A percentile compares a stretch with the other conserved stretches of the same genome.
phyloP scores from a whole-genome alignment of 2,113 vertebrate genomes.

The Pao palembangensis region DNA sequence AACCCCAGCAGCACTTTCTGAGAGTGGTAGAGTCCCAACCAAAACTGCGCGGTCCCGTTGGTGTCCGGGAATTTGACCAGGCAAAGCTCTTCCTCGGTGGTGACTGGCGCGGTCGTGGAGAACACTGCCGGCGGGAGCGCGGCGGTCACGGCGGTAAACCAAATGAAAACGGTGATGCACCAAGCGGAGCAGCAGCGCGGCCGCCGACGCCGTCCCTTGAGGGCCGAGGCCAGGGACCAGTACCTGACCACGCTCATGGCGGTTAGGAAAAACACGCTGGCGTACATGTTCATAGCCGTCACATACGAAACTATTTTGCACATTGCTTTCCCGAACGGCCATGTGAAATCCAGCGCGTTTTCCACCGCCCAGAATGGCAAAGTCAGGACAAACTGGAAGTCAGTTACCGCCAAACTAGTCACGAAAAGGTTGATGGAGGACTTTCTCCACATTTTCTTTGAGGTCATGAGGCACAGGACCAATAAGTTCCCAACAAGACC shows the following conservation, averaged over 20 bases:
- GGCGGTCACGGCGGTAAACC: constrained; percentile 81
- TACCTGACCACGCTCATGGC: constrained; percentile 94
- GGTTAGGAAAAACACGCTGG: constrained; percentile 97
- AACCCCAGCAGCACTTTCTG: constrained; percentile 94
- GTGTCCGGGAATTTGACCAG: constrained; percentile 86
- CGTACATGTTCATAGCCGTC: constrained; percentile 96
- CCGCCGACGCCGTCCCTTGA: constrained; percentile 75
- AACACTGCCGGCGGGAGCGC: constrained; percentile 89
- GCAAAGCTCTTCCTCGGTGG: constrained; percentile 84
- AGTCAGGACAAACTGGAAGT: constrained; percentile 94
- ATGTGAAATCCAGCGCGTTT: constrained; percentile 90
- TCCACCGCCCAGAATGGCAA: constrained; percentile 97
- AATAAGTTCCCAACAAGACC: constrained; percentile 90
- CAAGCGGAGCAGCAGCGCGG: constrained; percentile 71
- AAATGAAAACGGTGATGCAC: constrained; percentile 79
- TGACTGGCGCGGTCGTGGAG: constrained; percentile 84
- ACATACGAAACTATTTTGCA: constrained; percentile 92
- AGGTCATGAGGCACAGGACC: constrained; percentile 91
- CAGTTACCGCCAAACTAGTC: constrained; percentile 88
- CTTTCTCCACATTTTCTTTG: constrained; percentile 87
- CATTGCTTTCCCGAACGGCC: constrained; percentile 93
- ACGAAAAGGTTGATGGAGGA: constrained; percentile 94
- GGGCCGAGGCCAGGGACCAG: constrained; percentile 85
- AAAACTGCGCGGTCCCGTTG: constrained; percentile 81
- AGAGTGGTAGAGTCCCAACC: constrained; percentile 89